Base-by-base conservation (phyloP, 1,140 invertebrate genomes). In the Drosophila lini region DNA sequence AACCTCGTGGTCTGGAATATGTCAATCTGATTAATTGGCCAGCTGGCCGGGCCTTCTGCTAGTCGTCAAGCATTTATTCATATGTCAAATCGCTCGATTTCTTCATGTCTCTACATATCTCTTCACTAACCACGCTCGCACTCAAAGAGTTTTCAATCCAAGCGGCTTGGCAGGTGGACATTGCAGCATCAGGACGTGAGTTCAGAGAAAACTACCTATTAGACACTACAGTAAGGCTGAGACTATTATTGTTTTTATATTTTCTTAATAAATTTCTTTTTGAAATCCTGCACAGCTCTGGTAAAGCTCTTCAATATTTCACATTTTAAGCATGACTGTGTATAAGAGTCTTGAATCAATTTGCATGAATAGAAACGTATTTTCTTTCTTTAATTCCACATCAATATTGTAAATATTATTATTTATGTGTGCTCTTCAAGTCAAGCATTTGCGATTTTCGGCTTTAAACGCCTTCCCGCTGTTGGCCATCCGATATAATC, bases 21-120 rank as follows among this genome's bases (percentile, higher is more conserved):
- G 73, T 77, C 62, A 83, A 77, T 67, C 59, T 80, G 77, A 80
- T 75, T 84, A 84, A 84, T 85, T 80, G 74, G 63, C 47, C 69
- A 41, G 48, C 52, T 67, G 74, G 64, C 60, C 31, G 63, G 50
- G 63, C 36, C 53, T 58, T 40, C 60, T 53, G 77, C 74, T 77
- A 63, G 61, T 22, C 64, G 50, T 19, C 74, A 56, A 75, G 74
- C 55, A 64, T 60, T 71, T 75, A 75, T 75, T 64, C 61, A 67
- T 52, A 31, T 53, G 56, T 42, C 52, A 62, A 59, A 47, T 36
- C n/a, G 15, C 13, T 53, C 60, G 47, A 32, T 58, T 41, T 60
- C 13, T 62, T 34, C 42, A 42, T 56, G 41, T 36, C 25, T 59
- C 19, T 32, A 36, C 50, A 38, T 31, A 28, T 60, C 6, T 61